Base-by-base conservation (phyloP, 2,113 vertebrate genomes). In the Pipa parva region DNA sequence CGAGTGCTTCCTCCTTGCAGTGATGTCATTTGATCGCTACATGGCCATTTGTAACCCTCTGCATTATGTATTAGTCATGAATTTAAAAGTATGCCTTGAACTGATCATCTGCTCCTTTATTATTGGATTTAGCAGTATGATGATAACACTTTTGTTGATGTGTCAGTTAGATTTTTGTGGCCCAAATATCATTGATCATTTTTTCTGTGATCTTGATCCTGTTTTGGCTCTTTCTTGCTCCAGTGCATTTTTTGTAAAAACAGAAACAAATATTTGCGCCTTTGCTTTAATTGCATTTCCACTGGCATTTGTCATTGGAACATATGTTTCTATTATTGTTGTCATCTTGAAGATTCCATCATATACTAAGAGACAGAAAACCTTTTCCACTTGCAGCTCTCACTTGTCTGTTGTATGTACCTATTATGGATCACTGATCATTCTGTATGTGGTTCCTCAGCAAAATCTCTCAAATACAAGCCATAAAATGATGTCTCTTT, bases 181-280 rank as follows among this genome's bases (percentile, higher is more conserved):
- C 17, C 26, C 39, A n/a, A 46, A 58, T 13, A 15, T 67, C 2
- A 29, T 67, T n/a, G 27, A 59, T 59, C 51, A 58, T 31, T 50
- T 29, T 24, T 59, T 58, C 25, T 67, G 64, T n/a, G 54, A 67
- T 59, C 50, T 58, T 59, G 24, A 18, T 21, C 36, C 51, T 20
- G 26, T 80, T 46, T 33, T 76, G 17, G 60, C 51, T 49, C 71
- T 80, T 2, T 58, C 73, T 37, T 80, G 79, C 46, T 61, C 61
- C 36, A 63, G 76, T 15, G 73, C 18, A 12, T 69, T 26, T 11
- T 9, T 63, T 15, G 74, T 76, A 15, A 36, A 77, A 12, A 26
- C 73, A 7, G 24, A 59, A 9, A 74, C 74, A 20, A 71, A 72
- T 39, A 63, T 69, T 15, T 71, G 70, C 1, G 15, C 29, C 17